Base-by-base conservation (phyloP, 2,113 vertebrate genomes). In the Chlorocebus sabaeus region DNA sequence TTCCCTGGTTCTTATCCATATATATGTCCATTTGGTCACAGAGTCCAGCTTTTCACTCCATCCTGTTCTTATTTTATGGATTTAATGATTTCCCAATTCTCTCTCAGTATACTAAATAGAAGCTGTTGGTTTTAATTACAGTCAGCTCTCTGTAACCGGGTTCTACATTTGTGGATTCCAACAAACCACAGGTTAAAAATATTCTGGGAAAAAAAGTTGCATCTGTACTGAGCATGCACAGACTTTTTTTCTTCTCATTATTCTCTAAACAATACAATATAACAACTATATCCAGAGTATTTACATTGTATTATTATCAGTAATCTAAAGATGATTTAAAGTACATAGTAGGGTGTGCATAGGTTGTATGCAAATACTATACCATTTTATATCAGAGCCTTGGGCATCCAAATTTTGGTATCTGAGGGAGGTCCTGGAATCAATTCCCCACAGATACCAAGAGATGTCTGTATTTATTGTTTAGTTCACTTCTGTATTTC, bases 31-130 rank as follows among this genome's bases (percentile, higher is more conserved):
- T 78, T 92, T 50, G 25, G 13, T 76, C 38, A 76, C 25, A 59
- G 18, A 55, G 12, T 61, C 14, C 20, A 80, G 20, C 16, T 76
- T 73, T 87, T 76, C 27, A 93, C 16, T 38, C 8, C 2, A 45
- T 7, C 25, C 38, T 50, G 5, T 55, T 96, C 73, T 67, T 79
- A 50, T n/a, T 89, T 73, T 89, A 93, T 45, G 9, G 5, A 50
- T 59, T 95, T 93, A 92, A 87, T 55, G 52, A 89, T 61, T 94
- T 88, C 45, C 14, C 27, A 95, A 7, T 83, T 89, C 25, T 83
- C 18, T 80, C 45, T 50, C 22, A 82, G 35, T 72, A 43, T 32
- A 55, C 22, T 48, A 67, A 92, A 92, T 52, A 92, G 13, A 76
- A 94, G 8, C 12, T 89, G 10, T 67, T 86, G n/a, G 23, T 73